Conservation (phyloP, 2,888 invertebrate genomes). For the Ceriagrion tenellum region DNA sequence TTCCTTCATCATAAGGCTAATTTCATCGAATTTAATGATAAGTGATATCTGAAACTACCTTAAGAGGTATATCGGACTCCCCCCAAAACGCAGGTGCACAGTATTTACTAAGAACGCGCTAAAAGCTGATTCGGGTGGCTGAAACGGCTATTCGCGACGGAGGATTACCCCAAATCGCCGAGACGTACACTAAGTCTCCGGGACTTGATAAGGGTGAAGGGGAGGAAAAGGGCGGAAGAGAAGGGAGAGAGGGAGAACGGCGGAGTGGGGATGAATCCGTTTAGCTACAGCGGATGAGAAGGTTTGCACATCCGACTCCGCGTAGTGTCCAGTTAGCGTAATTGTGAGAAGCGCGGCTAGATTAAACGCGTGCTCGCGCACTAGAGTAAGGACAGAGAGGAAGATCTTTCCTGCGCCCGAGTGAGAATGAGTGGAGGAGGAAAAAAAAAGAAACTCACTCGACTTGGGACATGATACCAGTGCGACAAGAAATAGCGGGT, state of each 20-base stretch:
- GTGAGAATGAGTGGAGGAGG: constrained; percentile 3
- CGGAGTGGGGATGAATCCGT: neutral
- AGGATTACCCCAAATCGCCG: neutral
- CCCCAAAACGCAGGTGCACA: no score
- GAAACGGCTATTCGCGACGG: neutral
- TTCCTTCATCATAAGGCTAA: no score
- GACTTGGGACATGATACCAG: constrained; percentile 48
- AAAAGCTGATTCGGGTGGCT: neutral
- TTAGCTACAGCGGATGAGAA: neutral
- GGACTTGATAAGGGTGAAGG: neutral
- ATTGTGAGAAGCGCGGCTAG: constrained; percentile 61
- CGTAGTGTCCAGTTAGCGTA: constrained; percentile 50
- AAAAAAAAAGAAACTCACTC: constrained; percentile 46
- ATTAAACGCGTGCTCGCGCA: neutral
- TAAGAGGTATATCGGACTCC: no score
- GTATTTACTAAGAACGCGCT: no score
- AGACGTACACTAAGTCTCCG: neutral
- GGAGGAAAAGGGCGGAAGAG: no score
- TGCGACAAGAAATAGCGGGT: constrained; percentile 65
- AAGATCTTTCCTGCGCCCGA: constrained; percentile 36
- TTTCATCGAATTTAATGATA: no score
- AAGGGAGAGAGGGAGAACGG: neutral
- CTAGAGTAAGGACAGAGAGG: neutral
- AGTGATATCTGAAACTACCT: no score
- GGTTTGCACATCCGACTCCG: constrained; percentile 18